A percentile compares a stretch with the other conserved stretches of the same genome.
Evolutionary conservation across 1,140 invertebrate genomes (phyloP).

Genomic region (Lucilia sericata): DNA sequence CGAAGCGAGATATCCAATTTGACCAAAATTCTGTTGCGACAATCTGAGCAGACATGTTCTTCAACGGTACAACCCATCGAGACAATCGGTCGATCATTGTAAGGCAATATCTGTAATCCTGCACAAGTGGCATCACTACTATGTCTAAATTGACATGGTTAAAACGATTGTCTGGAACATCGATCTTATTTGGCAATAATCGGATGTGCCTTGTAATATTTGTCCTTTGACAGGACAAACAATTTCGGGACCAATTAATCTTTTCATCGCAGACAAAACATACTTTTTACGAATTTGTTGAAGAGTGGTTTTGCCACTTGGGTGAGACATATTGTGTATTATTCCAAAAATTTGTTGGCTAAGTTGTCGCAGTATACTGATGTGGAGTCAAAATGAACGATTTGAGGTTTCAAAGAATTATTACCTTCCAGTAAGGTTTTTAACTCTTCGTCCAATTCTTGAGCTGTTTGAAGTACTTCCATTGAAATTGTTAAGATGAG

Average conservation of each 20-base stretch:
- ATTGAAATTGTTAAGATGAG: not conserved
- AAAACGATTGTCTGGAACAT: not conserved
- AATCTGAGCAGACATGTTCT: not conserved
- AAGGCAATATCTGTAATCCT: not conserved
- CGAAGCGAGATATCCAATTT: too few species aligned
- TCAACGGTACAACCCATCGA: slow-evolving; percentile 36
- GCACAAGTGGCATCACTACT: not conserved
- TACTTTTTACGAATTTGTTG: not conserved
- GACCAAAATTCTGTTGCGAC: too few species aligned
- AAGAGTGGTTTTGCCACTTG: slow-evolving; percentile 51
- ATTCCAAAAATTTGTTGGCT: slow-evolving; percentile 17
- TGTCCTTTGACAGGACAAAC: not conserved
- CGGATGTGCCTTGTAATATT: not conserved
- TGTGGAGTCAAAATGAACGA: not conserved
- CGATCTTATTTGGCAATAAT: not conserved
- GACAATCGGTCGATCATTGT: slow-evolving; percentile 59
- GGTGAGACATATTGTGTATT: slow-evolving; percentile 53
- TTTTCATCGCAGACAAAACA: not conserved
- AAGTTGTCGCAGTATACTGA: slow-evolving; percentile 48
- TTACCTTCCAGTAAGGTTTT: slow-evolving; percentile 54
- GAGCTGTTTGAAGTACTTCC: slow-evolving; percentile 48
- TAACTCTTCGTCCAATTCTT: slow-evolving; percentile 51
- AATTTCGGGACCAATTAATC: slow-evolving; percentile 4
- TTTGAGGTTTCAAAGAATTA: slow-evolving; percentile 44
- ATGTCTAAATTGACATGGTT: not conserved